Evolutionary conservation across 2,797 vertebrate genomes (phyloP), one percentile per base, ranked within the genome.

Genomic region (Spondyliosoma cantharus): DNA sequence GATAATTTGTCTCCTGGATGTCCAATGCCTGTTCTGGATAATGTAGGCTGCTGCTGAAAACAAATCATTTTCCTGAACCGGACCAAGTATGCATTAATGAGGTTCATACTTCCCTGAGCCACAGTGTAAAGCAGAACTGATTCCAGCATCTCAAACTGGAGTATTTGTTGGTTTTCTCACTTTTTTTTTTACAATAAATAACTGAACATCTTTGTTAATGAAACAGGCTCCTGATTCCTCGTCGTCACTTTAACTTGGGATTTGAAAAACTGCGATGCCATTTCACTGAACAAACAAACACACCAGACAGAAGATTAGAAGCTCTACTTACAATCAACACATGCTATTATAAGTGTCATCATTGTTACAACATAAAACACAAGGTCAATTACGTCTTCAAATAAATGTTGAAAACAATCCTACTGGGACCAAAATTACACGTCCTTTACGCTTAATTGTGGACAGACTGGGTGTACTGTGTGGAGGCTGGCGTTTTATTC

Each of bases 401-500:
- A 77, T 11, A 37, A 27, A 60, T 71, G 66, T 49, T 57, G 46
- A 68, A 82, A 63, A 57, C 14, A 60, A 59, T 64, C 74, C 79
- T 24, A 62, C 59, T 19, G 64, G 57, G 81, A 80, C 61, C 24
- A 58, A 29, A 60, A 71, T 80, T 74, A 81, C 63, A 69, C 4
- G 12, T 84, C 67, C 78, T 89, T 82, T 84, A 81, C 74, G 81
- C 67, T 78, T 83, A 66, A 92, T 84, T 77, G 81, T 61, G 45
- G 60, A 78, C 74, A 83, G 74, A 82, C 53, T 74, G 56, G 24
- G 42, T 81, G 64, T 16, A 53, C 86, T 80, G 45, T 56, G 73
- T 54, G 24, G 27, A 59, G 64, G 32, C 63, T 42, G 14, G 63
- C 4, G 24, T 77, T 76, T 87, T 48, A 75, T 73, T 83, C 70